phyloP scores from a whole-genome alignment of 2,113 vertebrate species.

The Ptyas mucosa region DNA sequence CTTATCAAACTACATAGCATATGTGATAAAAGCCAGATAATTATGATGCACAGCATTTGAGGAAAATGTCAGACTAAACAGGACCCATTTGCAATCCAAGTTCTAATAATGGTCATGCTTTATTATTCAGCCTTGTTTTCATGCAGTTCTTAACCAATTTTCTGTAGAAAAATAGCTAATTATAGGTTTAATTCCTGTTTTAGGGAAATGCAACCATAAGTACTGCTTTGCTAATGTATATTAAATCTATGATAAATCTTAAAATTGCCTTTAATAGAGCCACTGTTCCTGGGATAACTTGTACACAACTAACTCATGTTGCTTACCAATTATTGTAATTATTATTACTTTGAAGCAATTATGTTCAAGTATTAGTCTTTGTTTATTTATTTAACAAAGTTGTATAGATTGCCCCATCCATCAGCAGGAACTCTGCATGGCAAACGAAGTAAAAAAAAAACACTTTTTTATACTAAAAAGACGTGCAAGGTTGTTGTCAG shows the following conservation, averaged over 20 bases:
- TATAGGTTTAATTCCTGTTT: constrained; percentile 44
- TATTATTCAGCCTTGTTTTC: not conserved
- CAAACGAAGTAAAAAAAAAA: not conserved
- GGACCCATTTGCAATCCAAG: not conserved
- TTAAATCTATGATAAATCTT: not conserved
- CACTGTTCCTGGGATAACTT: not conserved
- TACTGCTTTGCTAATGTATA: not conserved
- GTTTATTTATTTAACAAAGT: not conserved
- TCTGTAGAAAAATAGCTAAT: constrained; percentile 9
- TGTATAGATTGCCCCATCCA: not conserved
- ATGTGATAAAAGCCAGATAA: not conserved
- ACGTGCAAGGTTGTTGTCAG: not conserved
- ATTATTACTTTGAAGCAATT: constrained; percentile 36
- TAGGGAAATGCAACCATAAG: not conserved
- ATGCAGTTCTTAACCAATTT: not conserved
- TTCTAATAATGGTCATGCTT: not conserved
- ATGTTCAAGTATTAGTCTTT: not conserved
- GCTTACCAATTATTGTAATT: constrained; percentile 30
- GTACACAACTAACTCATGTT: not conserved
- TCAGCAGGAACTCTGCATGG: not conserved
- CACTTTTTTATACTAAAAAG: not conserved
- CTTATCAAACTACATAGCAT: too few relatives aligned
- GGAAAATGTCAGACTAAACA: not conserved
- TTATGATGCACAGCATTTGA: not conserved
- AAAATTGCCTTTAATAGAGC: not conserved